Conservation (phyloP, 2,797 vertebrate species). For the Macropus fuliginosus region DNA sequence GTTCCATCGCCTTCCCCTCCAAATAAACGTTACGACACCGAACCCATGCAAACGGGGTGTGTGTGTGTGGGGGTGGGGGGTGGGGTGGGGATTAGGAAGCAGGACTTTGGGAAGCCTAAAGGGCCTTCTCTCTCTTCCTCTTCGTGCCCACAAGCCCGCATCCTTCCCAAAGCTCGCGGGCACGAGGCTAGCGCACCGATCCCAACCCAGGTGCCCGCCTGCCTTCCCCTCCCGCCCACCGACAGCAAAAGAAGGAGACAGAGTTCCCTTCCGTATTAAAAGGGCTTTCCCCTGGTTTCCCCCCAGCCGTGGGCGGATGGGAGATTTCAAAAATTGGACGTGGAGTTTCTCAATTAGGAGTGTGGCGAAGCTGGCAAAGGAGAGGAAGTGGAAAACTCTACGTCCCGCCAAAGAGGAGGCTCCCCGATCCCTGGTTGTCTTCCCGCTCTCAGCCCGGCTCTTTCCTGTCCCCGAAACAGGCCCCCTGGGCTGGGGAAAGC, state of each 20-base stretch:
- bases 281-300: slow-evolving; percentile 31
- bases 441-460: not conserved
- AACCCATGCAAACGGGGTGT: not conserved
- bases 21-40: not conserved
- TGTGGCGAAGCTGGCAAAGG: slow-evolving; percentile 59
- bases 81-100: not conserved
- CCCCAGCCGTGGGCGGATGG: slow-evolving; percentile 23
- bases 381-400: slow-evolving; percentile 30
- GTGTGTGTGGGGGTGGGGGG: not conserved
- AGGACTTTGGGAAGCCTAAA: not conserved
- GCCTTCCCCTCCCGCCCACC: slow-evolving; percentile 6
- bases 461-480: not conserved
- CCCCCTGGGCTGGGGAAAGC: not conserved
- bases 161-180: not conserved
- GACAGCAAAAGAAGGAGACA: slow-evolving; percentile 58
- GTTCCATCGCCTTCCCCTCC: not conserved
- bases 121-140: not conserved
- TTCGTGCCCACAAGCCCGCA: slow-evolving; percentile 48
- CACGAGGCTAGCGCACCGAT: slow-evolving; percentile 43
- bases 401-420: slow-evolving; percentile 33
- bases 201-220: slow-evolving; percentile 40
- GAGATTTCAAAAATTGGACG: slow-evolving; percentile 64
- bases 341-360: slow-evolving; percentile 58
- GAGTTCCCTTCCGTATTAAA: slow-evolving; percentile 64
- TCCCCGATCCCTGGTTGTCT: slow-evolving; percentile 2